Evolutionary conservation across 2,797 vertebrate species (phyloP).

Genomic region (Halcyon badia): DNA sequence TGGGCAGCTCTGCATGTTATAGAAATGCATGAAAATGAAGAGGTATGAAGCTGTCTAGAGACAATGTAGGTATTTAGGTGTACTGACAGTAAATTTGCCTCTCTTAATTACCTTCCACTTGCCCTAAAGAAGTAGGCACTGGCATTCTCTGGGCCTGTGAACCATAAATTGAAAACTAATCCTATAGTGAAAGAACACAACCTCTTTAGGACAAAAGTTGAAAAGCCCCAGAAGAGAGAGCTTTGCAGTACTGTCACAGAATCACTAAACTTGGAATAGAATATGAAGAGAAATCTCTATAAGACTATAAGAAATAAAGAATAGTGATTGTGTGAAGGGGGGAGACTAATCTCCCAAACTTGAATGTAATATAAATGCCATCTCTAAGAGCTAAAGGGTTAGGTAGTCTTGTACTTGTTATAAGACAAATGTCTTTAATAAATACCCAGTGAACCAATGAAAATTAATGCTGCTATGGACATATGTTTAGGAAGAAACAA

Average conservation of each 20-base stretch:
- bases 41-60: neutral
- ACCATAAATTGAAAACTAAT: neutral
- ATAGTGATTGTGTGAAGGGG: neutral
- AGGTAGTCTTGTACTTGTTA: neutral
- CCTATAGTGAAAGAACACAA: neutral
- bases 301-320: constrained; percentile 7
- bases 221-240: neutral
- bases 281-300: neutral
- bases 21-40: neutral
- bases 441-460: neutral
- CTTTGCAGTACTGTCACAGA: neutral
- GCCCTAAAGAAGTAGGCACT: neutral
- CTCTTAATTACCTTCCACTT: neutral
- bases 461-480: constrained; percentile 17
- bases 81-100: neutral
- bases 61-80: neutral
- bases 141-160: neutral
- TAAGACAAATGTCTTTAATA: constrained; percentile 28
- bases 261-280: neutral
- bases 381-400: neutral
- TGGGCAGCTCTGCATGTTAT: neutral
- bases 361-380: neutral
- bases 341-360: neutral
- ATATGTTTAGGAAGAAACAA: neutral
- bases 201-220: neutral